Evolutionary conservation across 2,113 vertebrate genomes (phyloP).

Genomic region (Oreocharis arfaki): DNA sequence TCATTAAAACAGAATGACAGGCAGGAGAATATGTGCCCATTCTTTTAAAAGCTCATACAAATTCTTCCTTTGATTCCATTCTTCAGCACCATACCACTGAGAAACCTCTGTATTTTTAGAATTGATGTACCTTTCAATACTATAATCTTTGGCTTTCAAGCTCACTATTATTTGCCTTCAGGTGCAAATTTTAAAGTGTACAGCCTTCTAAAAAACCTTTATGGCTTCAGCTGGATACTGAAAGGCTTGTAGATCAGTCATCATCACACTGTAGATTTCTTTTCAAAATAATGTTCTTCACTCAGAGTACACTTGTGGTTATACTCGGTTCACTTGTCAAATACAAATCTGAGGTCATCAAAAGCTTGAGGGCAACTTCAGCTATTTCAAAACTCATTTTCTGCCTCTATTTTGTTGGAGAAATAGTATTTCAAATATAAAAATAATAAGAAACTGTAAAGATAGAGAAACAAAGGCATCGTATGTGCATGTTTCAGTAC

Average conservation of each 20-base stretch:
- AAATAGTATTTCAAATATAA: slow-evolving; percentile 71
- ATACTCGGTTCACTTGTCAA: slow-evolving; percentile 79
- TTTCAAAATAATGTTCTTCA: slow-evolving; percentile 76
- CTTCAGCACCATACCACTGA: slow-evolving; percentile 48
- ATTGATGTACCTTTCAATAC: slow-evolving; percentile 76
- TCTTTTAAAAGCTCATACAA: slow-evolving; percentile 32
- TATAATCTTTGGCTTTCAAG: slow-evolving; percentile 75
- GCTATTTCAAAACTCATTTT: slow-evolving; percentile 78
- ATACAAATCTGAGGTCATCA: slow-evolving; percentile 78
- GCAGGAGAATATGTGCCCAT: not conserved
- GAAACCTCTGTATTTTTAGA: slow-evolving; percentile 73
- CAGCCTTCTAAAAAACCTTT: slow-evolving; percentile 73
- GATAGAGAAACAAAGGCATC: slow-evolving; percentile 45
- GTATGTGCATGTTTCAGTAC: not conserved
- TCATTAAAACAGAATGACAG: slow-evolving; percentile 18
- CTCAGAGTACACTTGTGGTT: slow-evolving; percentile 73
- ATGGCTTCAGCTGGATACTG: slow-evolving; percentile 67
- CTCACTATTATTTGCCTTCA: slow-evolving; percentile 77
- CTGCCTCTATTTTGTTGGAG: slow-evolving; percentile 67
- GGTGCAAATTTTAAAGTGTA: slow-evolving; percentile 73
- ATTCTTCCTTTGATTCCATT: slow-evolving; percentile 43
- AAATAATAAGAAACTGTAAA: slow-evolving; percentile 61
- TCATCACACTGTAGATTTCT: slow-evolving; percentile 74
- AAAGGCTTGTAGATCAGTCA: slow-evolving; percentile 71
- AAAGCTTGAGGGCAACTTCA: slow-evolving; percentile 68